Conservation (phyloP, 2,888 invertebrate species). For the Ashinkailepas kermadecensis region DNA sequence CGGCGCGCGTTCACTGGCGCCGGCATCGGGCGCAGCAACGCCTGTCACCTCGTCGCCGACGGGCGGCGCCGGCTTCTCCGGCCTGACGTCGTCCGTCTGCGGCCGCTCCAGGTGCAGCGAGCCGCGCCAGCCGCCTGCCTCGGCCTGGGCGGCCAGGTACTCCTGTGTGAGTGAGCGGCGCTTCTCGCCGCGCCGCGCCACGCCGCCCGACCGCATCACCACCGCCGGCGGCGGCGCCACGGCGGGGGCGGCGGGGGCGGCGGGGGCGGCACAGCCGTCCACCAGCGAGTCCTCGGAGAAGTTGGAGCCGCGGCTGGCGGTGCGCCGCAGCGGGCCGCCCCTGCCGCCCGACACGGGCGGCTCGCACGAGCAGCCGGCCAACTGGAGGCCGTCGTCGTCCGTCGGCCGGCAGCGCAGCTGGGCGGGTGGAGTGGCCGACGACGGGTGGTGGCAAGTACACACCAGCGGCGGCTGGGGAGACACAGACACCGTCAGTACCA, state of each 20-base stretch:
- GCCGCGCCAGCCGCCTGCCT: background rate
- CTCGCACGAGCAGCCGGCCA: background rate
- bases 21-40: too few species aligned
- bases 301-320: slow-evolving; percentile 2
- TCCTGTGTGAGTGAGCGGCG: slow-evolving; percentile 2
- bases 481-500: too few species aligned
- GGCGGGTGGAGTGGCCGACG: background rate
- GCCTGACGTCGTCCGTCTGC: background rate
- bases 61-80: too few species aligned
- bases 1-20: too few species aligned
- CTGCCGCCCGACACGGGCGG: background rate
- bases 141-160: slow-evolving; percentile 2
- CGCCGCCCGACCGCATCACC: background rate
- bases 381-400: background rate
- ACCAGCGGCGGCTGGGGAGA: background rate
- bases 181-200: background rate
- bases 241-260: background rate
- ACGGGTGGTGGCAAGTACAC: background rate
- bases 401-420: background rate
- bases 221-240: background rate
- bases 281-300: slow-evolving; percentile 15
- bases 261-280: background rate
- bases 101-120: background rate
- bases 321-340: background rate
- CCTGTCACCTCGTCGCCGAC: too few species aligned